Evolutionary conservation across 2,888 invertebrate species (phyloP).

Genomic region (Pseudanteris insignis): DNA sequence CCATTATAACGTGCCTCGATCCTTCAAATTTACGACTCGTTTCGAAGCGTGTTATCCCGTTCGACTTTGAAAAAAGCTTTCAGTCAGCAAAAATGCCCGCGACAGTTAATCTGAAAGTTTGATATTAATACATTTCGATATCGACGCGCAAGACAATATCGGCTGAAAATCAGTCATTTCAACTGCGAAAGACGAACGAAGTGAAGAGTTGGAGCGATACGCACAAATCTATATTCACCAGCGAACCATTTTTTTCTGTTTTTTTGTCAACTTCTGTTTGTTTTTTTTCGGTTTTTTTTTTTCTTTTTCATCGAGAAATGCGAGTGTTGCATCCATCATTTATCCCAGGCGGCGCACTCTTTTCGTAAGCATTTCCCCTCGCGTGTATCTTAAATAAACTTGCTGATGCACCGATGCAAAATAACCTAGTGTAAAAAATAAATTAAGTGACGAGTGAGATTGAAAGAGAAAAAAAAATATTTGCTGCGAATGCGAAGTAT

Average conservation of each 20-base stretch:
- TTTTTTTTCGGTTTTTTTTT: slow-evolving; percentile 16
- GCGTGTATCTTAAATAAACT: slow-evolving; percentile 33
- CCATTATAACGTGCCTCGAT: slow-evolving; percentile 9
- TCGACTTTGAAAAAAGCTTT: too few relatives aligned
- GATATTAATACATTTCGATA: slow-evolving; percentile 22
- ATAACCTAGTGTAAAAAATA: slow-evolving; percentile 13
- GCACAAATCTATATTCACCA: too few relatives aligned
- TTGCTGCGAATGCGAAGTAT: too few relatives aligned
- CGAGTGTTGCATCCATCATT: slow-evolving; percentile 29
- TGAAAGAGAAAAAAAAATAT: slow-evolving; percentile 1
- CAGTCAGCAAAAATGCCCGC: too few relatives aligned
- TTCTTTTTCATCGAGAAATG: slow-evolving; percentile 21
- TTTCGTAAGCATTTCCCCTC: too few relatives aligned
- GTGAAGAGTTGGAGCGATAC: neutral
- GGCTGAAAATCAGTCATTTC: slow-evolving; percentile 6
- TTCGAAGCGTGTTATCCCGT: slow-evolving; percentile 10
- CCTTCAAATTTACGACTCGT: slow-evolving; percentile 12
- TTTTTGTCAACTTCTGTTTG: too few relatives aligned
- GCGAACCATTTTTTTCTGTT: too few relatives aligned
- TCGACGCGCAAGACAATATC: slow-evolving; percentile 24
- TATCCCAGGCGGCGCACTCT: slow-evolving; percentile 16
- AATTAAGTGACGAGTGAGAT: too few relatives aligned
- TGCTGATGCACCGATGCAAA: slow-evolving; percentile 10
- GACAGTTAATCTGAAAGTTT: slow-evolving; percentile 15
- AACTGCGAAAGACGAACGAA: neutral